phyloP scores from a whole-genome alignment of 2,113 vertebrate genomes.

The Laticauda laticaudata region DNA sequence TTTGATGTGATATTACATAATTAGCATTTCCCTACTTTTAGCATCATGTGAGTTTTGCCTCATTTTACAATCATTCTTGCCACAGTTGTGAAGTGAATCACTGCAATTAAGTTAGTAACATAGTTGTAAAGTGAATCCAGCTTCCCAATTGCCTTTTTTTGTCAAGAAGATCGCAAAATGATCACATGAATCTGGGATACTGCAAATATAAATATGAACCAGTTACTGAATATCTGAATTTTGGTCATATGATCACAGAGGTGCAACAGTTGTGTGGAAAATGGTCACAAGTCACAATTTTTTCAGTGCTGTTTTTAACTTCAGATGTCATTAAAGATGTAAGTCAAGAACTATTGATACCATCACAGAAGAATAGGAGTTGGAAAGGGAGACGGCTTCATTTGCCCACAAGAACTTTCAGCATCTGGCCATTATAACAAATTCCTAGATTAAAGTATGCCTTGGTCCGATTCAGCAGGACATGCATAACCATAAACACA shows the following conservation, averaged over 20 bases:
- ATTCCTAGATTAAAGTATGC: not conserved
- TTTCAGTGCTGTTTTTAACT: not conserved
- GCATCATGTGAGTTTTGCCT: not conserved
- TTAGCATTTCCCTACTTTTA: not conserved
- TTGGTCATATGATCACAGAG: not conserved
- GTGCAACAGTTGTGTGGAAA: not conserved
- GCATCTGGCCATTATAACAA: not conserved
- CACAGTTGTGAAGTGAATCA: not conserved
- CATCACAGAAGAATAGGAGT: not conserved
- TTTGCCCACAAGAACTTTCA: not conserved
- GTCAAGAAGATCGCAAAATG: not conserved
- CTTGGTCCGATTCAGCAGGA: not conserved
- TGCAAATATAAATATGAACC: not conserved
- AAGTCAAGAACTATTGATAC: not conserved
- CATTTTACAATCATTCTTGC: not conserved
- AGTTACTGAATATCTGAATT: not conserved
- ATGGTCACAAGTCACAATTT: not conserved
- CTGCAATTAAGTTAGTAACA: not conserved
- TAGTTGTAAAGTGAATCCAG: not conserved
- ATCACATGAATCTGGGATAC: not conserved
- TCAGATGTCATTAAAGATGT: not conserved
- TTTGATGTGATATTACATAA: not conserved
- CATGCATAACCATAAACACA: not conserved
- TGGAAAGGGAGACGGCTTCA: not conserved
- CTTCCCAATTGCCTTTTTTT: not conserved